A percentile compares a stretch with the other conserved stretches of the same genome.
These are phyloP conservation scores for Serripes groenlandicus DNA, from an alignment of 2,888 invertebrate species.

Conservation along the genomic window DNA sequence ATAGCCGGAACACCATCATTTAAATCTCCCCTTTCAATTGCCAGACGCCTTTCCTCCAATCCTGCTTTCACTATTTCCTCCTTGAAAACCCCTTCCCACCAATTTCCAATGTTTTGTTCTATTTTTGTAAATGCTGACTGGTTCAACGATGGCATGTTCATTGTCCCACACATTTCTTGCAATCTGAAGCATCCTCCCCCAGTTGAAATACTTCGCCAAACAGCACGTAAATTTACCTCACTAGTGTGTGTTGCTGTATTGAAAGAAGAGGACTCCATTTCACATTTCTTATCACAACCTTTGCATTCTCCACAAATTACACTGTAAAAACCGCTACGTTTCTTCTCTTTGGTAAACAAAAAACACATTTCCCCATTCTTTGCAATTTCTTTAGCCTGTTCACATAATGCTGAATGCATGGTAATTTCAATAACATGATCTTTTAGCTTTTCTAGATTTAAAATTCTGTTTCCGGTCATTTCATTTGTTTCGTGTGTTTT, in stretches of 20 bases:
- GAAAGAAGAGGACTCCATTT: no score
- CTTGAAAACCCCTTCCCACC: constrained; percentile 31
- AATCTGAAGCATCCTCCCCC: constrained; percentile 15
- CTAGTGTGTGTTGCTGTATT: no score
- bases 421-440: background rate
- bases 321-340: background rate
- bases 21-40: constrained; percentile 27
- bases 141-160: constrained; percentile 29
- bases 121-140: constrained; percentile 27
- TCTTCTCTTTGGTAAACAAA: background rate
- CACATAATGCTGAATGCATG: constrained; percentile 7
- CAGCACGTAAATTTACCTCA: constrained; percentile 7
- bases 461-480: constrained; percentile 1
- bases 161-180: constrained; percentile 3
- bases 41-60: constrained; percentile 35
- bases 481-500: background rate
- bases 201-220: constrained; percentile 19
- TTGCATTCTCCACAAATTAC: background rate
- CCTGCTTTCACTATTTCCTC: constrained; percentile 46
- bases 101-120: constrained; percentile 30
- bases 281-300: background rate
- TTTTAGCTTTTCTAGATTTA: background rate
- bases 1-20: constrained; percentile 46
- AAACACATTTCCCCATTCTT: background rate
- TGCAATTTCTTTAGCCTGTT: background rate